Evolutionary conservation across 2,797 vertebrate species (phyloP), one percentile per base, ranked within the genome.

Genomic region (Acrocephalus scirpaceus): DNA sequence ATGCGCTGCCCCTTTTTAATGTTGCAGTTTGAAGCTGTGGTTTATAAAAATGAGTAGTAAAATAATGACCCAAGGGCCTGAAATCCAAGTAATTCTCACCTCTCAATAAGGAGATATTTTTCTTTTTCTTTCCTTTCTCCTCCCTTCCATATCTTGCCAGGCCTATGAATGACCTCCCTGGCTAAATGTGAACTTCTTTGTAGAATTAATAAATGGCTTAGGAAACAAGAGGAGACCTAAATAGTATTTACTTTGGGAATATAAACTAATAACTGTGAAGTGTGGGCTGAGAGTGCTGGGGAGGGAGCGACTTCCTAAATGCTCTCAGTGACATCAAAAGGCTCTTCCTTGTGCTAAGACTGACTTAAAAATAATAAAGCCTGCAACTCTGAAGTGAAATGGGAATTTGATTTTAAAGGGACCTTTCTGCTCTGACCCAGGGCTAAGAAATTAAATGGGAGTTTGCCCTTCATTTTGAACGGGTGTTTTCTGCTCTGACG

Each of bases 231-330:
- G 54, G 58, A 81, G 94, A 61, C 57, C 38, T 54, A 71, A 92
- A 69, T 4, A 60, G 12, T 54, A 36, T 92, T 93, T 83, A 51
- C 57, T 75, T 84, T 29, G 13, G 32, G 76, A 77, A 86, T 74
- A 75, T 34, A 65, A 93, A 72, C 85, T 65, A 90, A 83, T 96
- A 93, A 88, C 36, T 64, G 50, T 30, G 45, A 80, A 91, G 85
- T 25, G 40, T 51, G 93, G 88, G 86, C 90, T 2, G 34, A 40
- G 87, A 86, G 76, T 92, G 65, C 25, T 4, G 29, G 34, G 13
- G 44, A 73, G 74, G 65, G 78, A 78, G 58, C 27, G 79, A 44
- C 38, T 90, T 54, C 70, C 34, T 69, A 27, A 80, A 57, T 45
- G 79, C 82, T 90, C 54, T 90, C 44, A 56, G 38, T 26, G 69